A percentile compares a stretch with the other conserved stretches of the same genome.
These are phyloP conservation scores for Rhizomys pruinosus DNA, from an alignment of 2,113 vertebrate species.

Conservation along the genomic window DNA sequence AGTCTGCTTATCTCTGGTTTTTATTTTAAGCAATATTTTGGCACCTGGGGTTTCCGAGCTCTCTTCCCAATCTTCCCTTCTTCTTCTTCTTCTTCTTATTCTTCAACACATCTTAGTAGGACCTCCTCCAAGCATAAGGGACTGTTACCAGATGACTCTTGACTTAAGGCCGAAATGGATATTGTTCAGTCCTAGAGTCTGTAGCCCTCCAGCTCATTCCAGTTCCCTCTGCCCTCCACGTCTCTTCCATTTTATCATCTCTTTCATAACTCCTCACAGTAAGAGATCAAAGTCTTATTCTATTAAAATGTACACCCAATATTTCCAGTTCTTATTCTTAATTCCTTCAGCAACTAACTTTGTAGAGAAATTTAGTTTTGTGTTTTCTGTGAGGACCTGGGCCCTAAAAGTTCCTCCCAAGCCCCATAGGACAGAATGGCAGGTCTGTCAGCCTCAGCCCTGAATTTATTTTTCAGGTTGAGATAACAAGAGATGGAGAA, in stretches of 20 bases:
- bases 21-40: neutral
- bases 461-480: slow-evolving; percentile 58
- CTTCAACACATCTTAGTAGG: neutral
- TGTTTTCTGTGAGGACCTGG: neutral
- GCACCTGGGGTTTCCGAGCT: neutral
- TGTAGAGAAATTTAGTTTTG: neutral
- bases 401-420: neutral
- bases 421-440: neutral
- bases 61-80: neutral
- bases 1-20: neutral
- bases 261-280: neutral
- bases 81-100: no score
- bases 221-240: neutral
- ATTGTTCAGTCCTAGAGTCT: neutral
- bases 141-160: neutral
- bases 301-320: slow-evolving; percentile 4
- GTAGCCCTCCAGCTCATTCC: neutral
- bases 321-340: slow-evolving; percentile 4
- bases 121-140: neutral
- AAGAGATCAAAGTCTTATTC: slow-evolving; percentile 15
- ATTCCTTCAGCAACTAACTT: slow-evolving; percentile 18
- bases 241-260: neutral
- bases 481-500: slow-evolving; percentile 52
- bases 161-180: neutral
- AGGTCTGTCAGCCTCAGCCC: neutral